Percentiles rank a stretch among this genome's conserved stretches.
Conservation (phyloP, 1,140 invertebrate genomes). For the Vanessa atalanta region DNA sequence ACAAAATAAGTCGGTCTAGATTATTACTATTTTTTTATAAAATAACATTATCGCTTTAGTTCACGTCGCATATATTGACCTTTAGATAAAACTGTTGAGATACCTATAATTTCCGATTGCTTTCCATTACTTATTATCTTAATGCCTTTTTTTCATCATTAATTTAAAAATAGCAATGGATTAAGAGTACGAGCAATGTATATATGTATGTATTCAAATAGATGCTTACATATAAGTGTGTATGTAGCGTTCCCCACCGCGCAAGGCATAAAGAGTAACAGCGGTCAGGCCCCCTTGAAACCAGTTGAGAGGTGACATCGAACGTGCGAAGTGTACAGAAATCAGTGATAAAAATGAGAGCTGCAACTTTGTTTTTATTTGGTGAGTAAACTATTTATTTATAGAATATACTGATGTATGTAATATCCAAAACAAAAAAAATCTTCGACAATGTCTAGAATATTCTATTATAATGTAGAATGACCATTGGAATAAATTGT, state of each 20-base stretch:
- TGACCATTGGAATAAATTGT: no score
- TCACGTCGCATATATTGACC: slow-evolving; percentile 6
- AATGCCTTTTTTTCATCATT: not conserved
- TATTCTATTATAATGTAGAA: not conserved
- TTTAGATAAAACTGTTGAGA: slow-evolving; percentile 24
- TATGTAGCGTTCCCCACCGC: slow-evolving; percentile 34
- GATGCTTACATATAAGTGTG: not conserved
- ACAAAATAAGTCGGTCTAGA: not conserved
- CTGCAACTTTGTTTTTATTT: slow-evolving; percentile 49
- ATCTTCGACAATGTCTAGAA: not conserved
- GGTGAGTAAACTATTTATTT: not conserved
- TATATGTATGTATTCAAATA: not conserved
- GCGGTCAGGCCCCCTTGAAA: slow-evolving; percentile 26
- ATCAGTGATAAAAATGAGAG: slow-evolving; percentile 53
- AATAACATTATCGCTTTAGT: not conserved
- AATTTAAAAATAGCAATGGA: not conserved
- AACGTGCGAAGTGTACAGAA: slow-evolving; percentile 39
- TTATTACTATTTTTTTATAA: not conserved
- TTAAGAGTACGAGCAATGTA: not conserved
- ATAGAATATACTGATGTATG: no score
- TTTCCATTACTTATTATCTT: slow-evolving; percentile 1
- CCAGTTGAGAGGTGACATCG: slow-evolving; percentile 57
- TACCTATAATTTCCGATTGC: not conserved
- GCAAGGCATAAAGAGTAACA: slow-evolving; percentile 54
- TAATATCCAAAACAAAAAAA: no score